phyloP scores from a whole-genome alignment of 64 coral and sea anemone species.

The Astreopora myriophthalma region DNA sequence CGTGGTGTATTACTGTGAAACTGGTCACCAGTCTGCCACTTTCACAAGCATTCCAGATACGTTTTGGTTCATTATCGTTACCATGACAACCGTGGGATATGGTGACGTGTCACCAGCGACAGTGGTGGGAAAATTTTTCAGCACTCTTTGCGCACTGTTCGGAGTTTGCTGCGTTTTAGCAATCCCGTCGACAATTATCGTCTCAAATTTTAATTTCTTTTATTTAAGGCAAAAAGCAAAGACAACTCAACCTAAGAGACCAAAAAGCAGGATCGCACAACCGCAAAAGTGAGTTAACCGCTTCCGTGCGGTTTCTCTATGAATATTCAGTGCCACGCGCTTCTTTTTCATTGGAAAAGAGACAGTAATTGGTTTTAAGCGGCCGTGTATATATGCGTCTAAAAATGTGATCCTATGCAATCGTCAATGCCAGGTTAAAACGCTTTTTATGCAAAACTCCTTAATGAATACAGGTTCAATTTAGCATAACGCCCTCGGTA shows the following conservation, averaged over 20 bases:
- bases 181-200: slow-evolving; percentile 80
- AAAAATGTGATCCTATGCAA: too few relatives aligned
- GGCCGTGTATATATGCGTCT: too few relatives aligned
- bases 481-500: too few relatives aligned
- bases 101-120: slow-evolving; percentile 81
- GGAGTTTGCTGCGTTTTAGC: slow-evolving; percentile 82
- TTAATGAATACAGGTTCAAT: too few relatives aligned
- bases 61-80: slow-evolving; percentile 94
- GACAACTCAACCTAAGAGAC: not conserved
- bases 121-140: slow-evolving; percentile 73
- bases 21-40: not conserved
- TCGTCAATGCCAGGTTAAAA: too few relatives aligned
- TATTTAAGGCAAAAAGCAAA: slow-evolving; percentile 54
- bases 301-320: not conserved
- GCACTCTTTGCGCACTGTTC: slow-evolving; percentile 80
- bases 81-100: slow-evolving; percentile 98
- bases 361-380: too few relatives aligned
- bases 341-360: too few relatives aligned
- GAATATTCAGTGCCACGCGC: not conserved
- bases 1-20: slow-evolving; percentile 80
- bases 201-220: slow-evolving; percentile 81
- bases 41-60: slow-evolving; percentile 91
- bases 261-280: not conserved
- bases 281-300: not conserved
- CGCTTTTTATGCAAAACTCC: too few relatives aligned